Base-by-base conservation (phyloP, 2,888 invertebrate species). In the Carpatolechia fugitivella region DNA sequence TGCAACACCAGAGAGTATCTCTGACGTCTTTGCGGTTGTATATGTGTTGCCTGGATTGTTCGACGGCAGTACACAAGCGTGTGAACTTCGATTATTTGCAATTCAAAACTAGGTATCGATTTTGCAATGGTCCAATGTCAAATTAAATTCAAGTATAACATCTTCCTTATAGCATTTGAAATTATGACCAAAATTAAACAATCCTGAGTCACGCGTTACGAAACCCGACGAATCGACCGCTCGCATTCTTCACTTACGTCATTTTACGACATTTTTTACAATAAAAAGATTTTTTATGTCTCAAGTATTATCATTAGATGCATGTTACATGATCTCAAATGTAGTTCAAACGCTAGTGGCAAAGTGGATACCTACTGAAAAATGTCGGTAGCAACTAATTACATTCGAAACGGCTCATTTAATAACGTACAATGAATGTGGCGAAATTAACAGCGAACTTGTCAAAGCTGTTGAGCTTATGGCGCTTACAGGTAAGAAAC, bases 211-310 rank as follows among this genome's bases (percentile, higher is more conserved):
- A 33, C 36, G 10, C n/a, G 40, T 57, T 54, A 54, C 52, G 57
- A 55, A 55, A 57, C 52, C 11, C 20, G 53, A 36, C 38, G 47
- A 46, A 46, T 46, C 38, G 31, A 47, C 49, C 31, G 20, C 35
- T 52, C 44, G 48, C 57, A 55, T 38, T 48, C 20, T 53, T 55
- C 29, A 30, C 20, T 56, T 56, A 20, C 56, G 53, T 53, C 56
- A 56, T 20, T 35, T 41, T 44, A 35, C 13, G 13, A 52, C 29
- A 56, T 24, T 53, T 53, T 51, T 24, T 24, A 18, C 46, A 38
- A 51, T 51, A 47, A 51, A 36, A 29, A 33, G 30, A 31, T 24
- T 36, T 56, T 55, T 55, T 50, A 48, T 41, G 20, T 29, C 46
- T 46, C 38, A 33, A 41, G 24, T 38, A 44, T n/a, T 46, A 52